phyloP scores from a whole-genome alignment of 2,797 vertebrate species.

The Carduelis carduelis region DNA sequence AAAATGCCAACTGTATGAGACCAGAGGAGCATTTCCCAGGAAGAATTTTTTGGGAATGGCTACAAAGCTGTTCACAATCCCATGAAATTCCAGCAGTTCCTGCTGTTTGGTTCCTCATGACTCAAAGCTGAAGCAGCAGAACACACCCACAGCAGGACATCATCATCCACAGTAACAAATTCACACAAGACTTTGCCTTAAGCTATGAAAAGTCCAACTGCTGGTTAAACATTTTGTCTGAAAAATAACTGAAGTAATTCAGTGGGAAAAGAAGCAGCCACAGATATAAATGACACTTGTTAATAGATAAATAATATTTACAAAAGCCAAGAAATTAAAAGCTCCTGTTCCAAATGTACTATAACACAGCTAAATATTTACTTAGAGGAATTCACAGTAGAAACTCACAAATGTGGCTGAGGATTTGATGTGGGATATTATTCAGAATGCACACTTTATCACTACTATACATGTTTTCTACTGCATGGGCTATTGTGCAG shows the following conservation, averaged over 20 bases:
- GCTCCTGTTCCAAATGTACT: neutral
- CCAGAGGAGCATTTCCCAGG: neutral
- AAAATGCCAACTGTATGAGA: neutral
- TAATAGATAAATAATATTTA: neutral
- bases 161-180: neutral
- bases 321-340: neutral
- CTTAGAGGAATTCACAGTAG: neutral
- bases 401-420: neutral
- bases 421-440: neutral
- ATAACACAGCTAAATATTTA: neutral
- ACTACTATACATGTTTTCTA: neutral
- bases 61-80: neutral
- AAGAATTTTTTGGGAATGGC: neutral
- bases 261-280: neutral
- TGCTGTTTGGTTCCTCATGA: neutral
- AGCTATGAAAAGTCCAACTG: neutral
- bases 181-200: neutral
- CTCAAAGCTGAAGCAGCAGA: neutral
- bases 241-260: neutral
- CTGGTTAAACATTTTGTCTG: neutral
- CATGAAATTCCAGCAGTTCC: neutral
- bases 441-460: neutral
- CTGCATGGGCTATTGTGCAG: neutral
- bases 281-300: neutral
- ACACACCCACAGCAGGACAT: neutral